Percentiles rank a stretch among this genome's conserved stretches.
phyloP scores from a whole-genome alignment of 2,113 vertebrate species.

The Chrysochloris asiatica region DNA sequence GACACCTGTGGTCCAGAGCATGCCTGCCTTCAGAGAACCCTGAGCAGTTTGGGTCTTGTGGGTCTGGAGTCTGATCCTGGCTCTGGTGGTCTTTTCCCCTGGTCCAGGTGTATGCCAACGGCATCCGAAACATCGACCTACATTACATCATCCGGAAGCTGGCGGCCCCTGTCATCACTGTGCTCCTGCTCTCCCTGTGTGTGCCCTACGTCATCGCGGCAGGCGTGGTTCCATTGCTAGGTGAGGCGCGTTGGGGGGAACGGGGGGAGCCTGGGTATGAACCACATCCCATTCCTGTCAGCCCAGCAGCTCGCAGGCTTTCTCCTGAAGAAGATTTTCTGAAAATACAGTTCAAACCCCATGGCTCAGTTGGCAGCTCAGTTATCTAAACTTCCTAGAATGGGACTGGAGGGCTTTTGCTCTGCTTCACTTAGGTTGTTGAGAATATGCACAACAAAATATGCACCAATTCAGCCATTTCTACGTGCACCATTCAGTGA shows the following conservation, averaged over 20 bases:
- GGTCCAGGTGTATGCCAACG: constrained; percentile 97
- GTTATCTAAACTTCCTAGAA: background rate
- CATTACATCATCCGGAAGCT: constrained; percentile 97
- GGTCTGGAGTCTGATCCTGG: background rate
- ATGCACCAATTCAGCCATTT: too few relatives aligned
- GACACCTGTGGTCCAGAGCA: too few relatives aligned
- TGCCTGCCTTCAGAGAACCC: too few relatives aligned
- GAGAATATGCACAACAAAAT: too few relatives aligned
- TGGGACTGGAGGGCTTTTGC: too few relatives aligned
- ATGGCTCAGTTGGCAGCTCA: background rate
- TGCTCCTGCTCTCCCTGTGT: constrained; percentile 94
- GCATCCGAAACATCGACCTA: constrained; percentile 98
- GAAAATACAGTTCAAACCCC: background rate
- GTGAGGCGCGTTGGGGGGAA: background rate
- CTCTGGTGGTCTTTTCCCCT: background rate
- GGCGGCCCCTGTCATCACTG: constrained; percentile 96
- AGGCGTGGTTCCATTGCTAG: constrained; percentile 91
- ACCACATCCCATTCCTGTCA: too few relatives aligned
- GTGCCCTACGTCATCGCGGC: constrained; percentile 96
- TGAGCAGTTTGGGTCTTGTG: background rate
- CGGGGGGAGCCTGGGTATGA: too few relatives aligned
- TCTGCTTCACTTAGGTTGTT: too few relatives aligned
- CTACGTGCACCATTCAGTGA: too few relatives aligned
- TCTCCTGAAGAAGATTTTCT: background rate
- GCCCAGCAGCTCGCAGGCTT: too few relatives aligned